Evolutionary conservation across 2,888 invertebrate species (phyloP), one percentile per base, ranked within the genome.

Genomic region (Protodeltote pygarga): DNA sequence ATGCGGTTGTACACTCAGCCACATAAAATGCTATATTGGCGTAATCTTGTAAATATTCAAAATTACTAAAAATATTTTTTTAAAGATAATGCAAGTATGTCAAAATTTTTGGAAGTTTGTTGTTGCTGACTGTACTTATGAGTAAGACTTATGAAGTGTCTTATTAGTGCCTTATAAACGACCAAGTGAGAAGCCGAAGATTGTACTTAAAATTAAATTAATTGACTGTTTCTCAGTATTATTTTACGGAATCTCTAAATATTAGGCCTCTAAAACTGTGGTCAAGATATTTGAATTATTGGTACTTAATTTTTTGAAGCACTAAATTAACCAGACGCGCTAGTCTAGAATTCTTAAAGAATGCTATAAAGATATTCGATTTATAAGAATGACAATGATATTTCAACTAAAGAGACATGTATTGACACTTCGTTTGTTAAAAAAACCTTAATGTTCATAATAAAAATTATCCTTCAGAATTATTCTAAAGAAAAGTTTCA

Each of bases 281-380:
- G 51, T 53, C 55, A 42, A 20, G 23, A 28, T 45, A 33, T 46
- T 59, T 44, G 16, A 46, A 50, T 49, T 25, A 64, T 69, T 65
- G 69, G 63, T 62, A 58, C 54, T 52, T 58, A 59, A 42, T 34
- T 51, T 42, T 50, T 40, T 61, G 60, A 62, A 66, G 78, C 78
- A 79, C 75, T 80, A 73, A 78, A 76, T 77, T 75, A 77, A 76
- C 77, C 75, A 70, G 65, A 52, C 66, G 59, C 68, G 59, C 68
- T 77, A 73, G 65, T 73, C 66, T 69, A 52, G 46, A 49, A 23
- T 54, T 35, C 49, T 47, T 25, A 40, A 35, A 45, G 45, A 42
- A 44, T 48, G 32, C 42, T 27, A 13, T 38, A 6, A 21, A 19
- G 3, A 28, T 25, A 23, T 33, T 59, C 37, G 17, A 34, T 39